Evolutionary conservation across 2,797 vertebrate species (phyloP).

Genomic region (Morus bassanus): DNA sequence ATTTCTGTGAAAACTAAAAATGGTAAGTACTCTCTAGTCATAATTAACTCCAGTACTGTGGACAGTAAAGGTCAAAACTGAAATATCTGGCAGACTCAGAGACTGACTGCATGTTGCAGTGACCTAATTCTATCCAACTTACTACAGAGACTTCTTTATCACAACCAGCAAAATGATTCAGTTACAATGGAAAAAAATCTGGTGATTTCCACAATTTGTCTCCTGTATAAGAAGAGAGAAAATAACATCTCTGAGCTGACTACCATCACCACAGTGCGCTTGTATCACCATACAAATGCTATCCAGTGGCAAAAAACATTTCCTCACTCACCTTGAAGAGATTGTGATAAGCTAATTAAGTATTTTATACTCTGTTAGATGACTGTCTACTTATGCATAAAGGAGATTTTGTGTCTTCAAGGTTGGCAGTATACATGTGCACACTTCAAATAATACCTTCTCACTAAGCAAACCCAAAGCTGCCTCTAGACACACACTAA

Average conservation of each 20-base stretch:
- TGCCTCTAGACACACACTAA: not conserved
- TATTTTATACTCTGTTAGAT: not conserved
- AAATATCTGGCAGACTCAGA: constrained; percentile 33
- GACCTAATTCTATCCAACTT: constrained; percentile 53
- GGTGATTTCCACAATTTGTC: not conserved
- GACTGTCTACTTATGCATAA: not conserved
- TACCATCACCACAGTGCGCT: not conserved
- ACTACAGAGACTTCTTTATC: constrained; percentile 57
- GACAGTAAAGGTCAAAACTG: constrained; percentile 49
- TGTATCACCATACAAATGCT: not conserved
- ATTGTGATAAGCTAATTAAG: not conserved
- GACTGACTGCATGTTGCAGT: constrained; percentile 5
- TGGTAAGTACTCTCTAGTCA: not conserved
- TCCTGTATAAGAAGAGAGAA: not conserved
- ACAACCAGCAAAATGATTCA: not conserved
- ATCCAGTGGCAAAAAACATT: not conserved
- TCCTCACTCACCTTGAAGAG: not conserved
- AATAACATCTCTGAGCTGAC: not conserved
- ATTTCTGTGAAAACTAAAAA: not conserved
- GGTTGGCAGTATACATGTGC: not conserved
- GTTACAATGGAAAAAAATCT: not conserved
- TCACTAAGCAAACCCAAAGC: not conserved
- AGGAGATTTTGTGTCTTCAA: not conserved
- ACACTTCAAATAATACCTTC: not conserved
- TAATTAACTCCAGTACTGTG: not conserved